Base-by-base conservation (phyloP, 2,888 invertebrate species). In the Baronia brevicornis region DNA sequence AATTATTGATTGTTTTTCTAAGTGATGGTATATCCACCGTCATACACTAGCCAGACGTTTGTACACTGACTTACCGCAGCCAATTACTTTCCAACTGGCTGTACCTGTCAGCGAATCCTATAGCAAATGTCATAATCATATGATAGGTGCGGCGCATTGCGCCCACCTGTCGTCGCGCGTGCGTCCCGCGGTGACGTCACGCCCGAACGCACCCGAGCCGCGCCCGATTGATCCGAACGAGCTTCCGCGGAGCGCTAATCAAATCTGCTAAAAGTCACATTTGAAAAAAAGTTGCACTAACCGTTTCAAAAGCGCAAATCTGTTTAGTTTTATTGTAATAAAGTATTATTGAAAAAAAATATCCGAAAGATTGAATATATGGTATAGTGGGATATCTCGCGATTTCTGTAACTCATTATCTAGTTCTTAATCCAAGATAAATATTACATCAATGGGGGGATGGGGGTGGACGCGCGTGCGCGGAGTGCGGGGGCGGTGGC, bases 101-200 rank as follows among this genome's bases (percentile, higher is more conserved):
- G 49, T 54, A 54, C 51, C 56, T 58, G 59, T 48, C 55, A 51
- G 54, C 59, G 60, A 63, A 66, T 64, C 70, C 52, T 64, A 69
- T 68, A 66, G 64, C 68, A 78, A 77, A 78, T 62, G 82, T 79
- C 80, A 79, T 73, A 75, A 78, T 77, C 84, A 80, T 72, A 75
- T 80, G 82, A 72, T 77, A 77, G 75, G 72, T 66, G 66, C 73
- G 69, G 78, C 82, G 84, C 84, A 80, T 56, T 80, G 82, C 79
- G 78, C 72, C 75, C 82, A 82, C 84, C 84, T 84, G 82, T 79
- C 80, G 75, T 54, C 77, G 78, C 82, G 84, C 79, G 59, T 80
- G 82, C 84, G 82, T 74, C 73, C 65, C 69, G 60, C 56, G 48
- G 52, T 80, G 80, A 79, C 82, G 82, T 79, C 82, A 80, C 44